Evolutionary conservation across 2,888 invertebrate genomes (phyloP), one percentile per base, ranked within the genome.

Genomic region (Cryptosula pallasiana): DNA sequence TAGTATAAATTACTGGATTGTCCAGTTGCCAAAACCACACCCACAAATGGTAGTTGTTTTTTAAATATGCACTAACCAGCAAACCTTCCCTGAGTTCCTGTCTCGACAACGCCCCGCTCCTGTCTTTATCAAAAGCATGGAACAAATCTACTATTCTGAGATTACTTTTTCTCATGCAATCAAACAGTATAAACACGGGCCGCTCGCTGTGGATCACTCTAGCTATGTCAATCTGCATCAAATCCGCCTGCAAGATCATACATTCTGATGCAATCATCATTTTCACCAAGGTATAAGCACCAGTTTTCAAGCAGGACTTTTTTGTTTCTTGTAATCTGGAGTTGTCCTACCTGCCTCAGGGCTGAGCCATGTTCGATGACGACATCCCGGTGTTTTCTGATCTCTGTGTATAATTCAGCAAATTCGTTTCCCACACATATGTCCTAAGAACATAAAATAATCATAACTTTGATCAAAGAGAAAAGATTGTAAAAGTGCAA

Each of bases 111-210:
- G 29, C 16, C 13, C 27, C 27, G 27, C 34, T 63, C 32, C n/a
- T 63, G 34, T 63, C 63, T 63, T 32, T 63, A 63, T 63, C 63
- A 63, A 63, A 63, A 16, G 63, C 63, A 32, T 63, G 63, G n/a
- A 63, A 63, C 32, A 63, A 63, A 32, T 63, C 63, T 13, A 63
- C 63, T 27, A 63, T 63, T 63, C 63, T 63, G 3, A 63, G 32
- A 34, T 63, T 63, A n/a, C 27, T 63, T n/a, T 32, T 32, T 32
- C 63, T 63, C 63, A 63, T 63, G 63, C 63, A 63, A 32, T 63
- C 63, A 63, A 63, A 63, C 13, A 63, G 32, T 2, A 63, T n/a
- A 32, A 63, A 63, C 32, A 63, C 34, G 13, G 63, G 63, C 34
- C 32, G 63, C n/a, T 63, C 63, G 32, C 63, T 63, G 63, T 63